A percentile compares a stretch with the other conserved stretches of the same genome.
phyloP scores from a whole-genome alignment of 2,797 vertebrate species.

The Dendrocincla fuliginosa region DNA sequence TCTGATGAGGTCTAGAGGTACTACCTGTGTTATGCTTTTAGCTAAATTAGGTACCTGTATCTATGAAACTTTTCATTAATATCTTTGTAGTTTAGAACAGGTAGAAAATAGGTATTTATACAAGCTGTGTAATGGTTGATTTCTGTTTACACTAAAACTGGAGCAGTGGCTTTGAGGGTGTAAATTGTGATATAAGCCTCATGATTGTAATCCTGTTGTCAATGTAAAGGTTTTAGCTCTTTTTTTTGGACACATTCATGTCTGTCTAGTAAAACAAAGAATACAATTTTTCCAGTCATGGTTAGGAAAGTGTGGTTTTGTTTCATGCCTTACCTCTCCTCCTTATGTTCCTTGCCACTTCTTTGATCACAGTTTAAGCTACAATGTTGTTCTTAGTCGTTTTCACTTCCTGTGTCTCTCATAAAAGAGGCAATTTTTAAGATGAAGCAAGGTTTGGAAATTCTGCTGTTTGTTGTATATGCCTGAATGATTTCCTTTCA shows the following conservation, averaged over 20 bases:
- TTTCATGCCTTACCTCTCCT: neutral
- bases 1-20: neutral
- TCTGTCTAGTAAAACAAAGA: neutral
- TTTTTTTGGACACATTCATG: neutral
- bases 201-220: neutral
- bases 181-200: neutral
- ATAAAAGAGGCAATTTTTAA: neutral
- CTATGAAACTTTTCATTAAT: neutral
- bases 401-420: neutral
- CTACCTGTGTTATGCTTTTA: neutral
- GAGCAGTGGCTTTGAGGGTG: neutral
- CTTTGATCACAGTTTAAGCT: neutral
- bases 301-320: neutral
- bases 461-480: neutral
- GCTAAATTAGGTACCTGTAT: neutral
- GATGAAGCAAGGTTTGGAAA: neutral
- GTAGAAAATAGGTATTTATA: neutral
- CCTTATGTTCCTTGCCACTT: accelerated
- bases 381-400: accelerated
- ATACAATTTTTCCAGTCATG: neutral
- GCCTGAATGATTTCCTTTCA: neutral
- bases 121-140: neutral
- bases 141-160: neutral
- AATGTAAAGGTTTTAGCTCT: neutral
- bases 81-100: neutral